A percentile compares a stretch with the other conserved stretches of the same genome.
Conservation (phyloP, 2,113 vertebrate genomes). For the Prinia subflava region DNA sequence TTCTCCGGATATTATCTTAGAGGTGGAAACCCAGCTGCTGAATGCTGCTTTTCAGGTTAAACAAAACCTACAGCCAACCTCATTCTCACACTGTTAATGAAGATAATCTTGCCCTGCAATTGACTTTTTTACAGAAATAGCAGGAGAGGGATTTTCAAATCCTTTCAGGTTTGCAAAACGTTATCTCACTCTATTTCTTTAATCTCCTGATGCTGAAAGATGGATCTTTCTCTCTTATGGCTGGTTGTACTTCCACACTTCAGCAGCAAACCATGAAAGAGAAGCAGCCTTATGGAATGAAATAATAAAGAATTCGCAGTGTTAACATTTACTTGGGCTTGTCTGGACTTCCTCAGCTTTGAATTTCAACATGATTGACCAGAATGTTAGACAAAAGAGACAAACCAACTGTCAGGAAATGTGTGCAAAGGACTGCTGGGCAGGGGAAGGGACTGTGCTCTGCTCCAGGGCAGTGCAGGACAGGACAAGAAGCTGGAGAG, state of each 20-base stretch:
- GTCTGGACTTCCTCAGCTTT: not conserved
- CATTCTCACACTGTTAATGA: conserved; percentile 45
- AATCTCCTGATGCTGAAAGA: conserved; percentile 45
- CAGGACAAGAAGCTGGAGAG: not conserved
- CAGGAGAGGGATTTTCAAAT: conserved; percentile 52
- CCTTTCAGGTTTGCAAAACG: conserved; percentile 42
- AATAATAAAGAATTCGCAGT: not conserved
- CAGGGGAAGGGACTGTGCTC: not conserved
- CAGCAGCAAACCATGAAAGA: conserved; percentile 35
- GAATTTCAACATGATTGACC: not conserved
- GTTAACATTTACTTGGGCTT: conserved; percentile 17
- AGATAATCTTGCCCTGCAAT: conserved; percentile 46
- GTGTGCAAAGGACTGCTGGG: not conserved
- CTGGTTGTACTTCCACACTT: conserved; percentile 9
- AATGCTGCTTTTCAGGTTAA: conserved; percentile 22
- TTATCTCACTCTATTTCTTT: conserved; percentile 47
- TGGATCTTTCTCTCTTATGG: conserved; percentile 14
- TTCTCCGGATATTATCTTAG: not conserved
- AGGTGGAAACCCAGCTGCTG: conserved; percentile 1
- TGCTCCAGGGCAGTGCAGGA: not conserved
- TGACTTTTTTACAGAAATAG: conserved; percentile 48
- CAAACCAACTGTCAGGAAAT: not conserved
- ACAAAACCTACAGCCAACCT: conserved; percentile 22
- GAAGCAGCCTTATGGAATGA: not conserved
- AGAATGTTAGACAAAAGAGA: not conserved